Base-by-base conservation (phyloP, 2,797 vertebrate species). In the Sciurus carolinensis region DNA sequence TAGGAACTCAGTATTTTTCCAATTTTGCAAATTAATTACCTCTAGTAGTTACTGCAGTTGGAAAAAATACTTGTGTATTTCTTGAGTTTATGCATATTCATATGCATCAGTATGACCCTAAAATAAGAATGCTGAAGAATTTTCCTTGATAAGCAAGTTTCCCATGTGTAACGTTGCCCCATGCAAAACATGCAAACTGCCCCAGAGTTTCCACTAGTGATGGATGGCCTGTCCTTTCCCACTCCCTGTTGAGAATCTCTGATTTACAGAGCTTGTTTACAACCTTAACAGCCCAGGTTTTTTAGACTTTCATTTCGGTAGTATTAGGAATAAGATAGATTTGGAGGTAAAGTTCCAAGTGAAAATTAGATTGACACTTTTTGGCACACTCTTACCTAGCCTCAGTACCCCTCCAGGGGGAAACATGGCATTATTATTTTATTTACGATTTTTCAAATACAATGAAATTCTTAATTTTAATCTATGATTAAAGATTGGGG, bases 281-380 rank as follows among this genome's bases (percentile, higher is more conserved):
- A 12, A 8, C 54, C 20, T 42, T 88, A 1, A 52, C 36, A 30
- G 62, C n/a, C 73, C 73, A n/a, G 11, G 7, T 33, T 79, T 62
- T 59, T 28, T 47, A 3, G 47, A n/a, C 59, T 84, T 81, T 90
- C 28, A 22, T 81, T 75, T 84, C 36, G 33, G 50, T 87, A 67
- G 42, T 64, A 6, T 77, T 76, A 88, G 52, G 69, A 82, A 82
- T 80, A 94, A 39, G 52, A 30, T 71, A 90, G 79, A 64, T 24
- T 83, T 85, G 54, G 72, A 87, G 30, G n/a, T 83, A 44, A 89
- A 77, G 8, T 87, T 96, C 59, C 52, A 94, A 82, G 67, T 17
- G 67, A 95, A 91, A 87, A 90, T 87, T 62, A 94, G 50, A 73
- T 86, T 24, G 85, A 52, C 20, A 57, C 18, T 17, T 52, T 81